A percentile compares a stretch with the other conserved stretches of the same genome.
These are phyloP conservation scores for Poicephalus gulielmi DNA, from an alignment of 2,113 vertebrate genomes.

Conservation along the genomic window DNA sequence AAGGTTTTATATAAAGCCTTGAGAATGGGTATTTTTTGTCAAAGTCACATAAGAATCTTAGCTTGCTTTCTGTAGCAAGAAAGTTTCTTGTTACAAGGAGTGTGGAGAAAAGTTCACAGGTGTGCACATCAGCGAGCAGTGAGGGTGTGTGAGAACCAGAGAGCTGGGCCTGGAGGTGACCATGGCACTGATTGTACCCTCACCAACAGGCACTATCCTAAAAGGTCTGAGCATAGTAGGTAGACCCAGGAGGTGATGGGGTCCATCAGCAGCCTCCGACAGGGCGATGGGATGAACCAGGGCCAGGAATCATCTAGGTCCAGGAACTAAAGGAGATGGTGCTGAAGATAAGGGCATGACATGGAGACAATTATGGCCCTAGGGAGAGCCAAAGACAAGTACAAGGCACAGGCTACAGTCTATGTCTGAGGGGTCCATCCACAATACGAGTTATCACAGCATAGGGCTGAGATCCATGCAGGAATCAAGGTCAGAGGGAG, in stretches of 20 bases:
- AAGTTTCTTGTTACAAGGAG: not conserved
- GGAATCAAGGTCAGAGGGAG: not conserved
- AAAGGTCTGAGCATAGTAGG: not conserved
- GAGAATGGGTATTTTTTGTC: not conserved
- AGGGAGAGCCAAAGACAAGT: not conserved
- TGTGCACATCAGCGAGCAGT: not conserved
- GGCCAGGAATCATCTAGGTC: not conserved
- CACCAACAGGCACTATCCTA: not conserved
- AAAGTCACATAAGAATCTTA: not conserved
- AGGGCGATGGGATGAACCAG: accelerated
- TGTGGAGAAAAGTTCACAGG: not conserved
- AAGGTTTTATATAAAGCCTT: conserved; percentile 48
- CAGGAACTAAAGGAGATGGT: not conserved
- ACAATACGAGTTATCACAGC: not conserved
- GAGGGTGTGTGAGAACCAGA: not conserved
- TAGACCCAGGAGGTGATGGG: not conserved
- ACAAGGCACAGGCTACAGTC: not conserved
- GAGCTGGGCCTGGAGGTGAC: not conserved
- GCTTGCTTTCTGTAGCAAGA: not conserved
- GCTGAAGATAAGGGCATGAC: not conserved
- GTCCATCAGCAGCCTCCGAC: not conserved
- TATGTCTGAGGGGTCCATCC: not conserved
- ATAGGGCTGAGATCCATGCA: not conserved
- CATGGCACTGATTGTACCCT: not conserved
- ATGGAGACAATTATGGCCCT: not conserved